Evolutionary conservation across 2,113 vertebrate species (phyloP).

Genomic region (Danio rerio): GRCz12tu NC_133193.1:48175001-48175500

Average conservation of each 20-base stretch:
- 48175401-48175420: no score
- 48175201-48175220: not conserved
- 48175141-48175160: conserved; percentile 24
- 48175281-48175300: not conserved
- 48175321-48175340: no score
- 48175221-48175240: not conserved
- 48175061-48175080: conserved; percentile 47
- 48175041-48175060: conserved; percentile 32
- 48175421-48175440: no score
- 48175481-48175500: no score
- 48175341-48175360: no score
- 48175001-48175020: conserved; percentile 39
- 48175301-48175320: not conserved
- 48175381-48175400: no score
- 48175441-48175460: no score
- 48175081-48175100: conserved; percentile 43
- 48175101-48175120: conserved; percentile 36
- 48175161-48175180: not conserved
- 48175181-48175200: not conserved
- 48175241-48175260: not conserved
- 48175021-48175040: conserved; percentile 42
- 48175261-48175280: not conserved
- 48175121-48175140: not conserved
- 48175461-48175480: no score
- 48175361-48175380: no score